Base-by-base conservation (phyloP, 2,888 invertebrate species). In the Cataglyphis livida region DNA sequence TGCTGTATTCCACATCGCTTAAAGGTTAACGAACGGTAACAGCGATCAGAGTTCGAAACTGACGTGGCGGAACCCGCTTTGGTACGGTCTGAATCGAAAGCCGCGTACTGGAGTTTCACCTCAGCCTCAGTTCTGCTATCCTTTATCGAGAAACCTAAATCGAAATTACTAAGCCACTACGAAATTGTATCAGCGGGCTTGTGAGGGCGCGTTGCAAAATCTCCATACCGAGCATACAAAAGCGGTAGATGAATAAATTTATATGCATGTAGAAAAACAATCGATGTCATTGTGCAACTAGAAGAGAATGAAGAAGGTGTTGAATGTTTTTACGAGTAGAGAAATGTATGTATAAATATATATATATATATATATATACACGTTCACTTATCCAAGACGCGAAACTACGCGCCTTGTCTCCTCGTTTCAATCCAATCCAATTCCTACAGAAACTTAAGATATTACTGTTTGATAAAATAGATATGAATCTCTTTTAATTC, bases 11-110 rank as follows among this genome's bases (percentile, higher is more conserved):
- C 48, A 44, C 12, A 35, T 71, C 78, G 73, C 73, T 79, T 71
- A 79, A 71, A 79, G 78, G 78, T 79, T 79, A 79, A 79, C 78
- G 78, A 79, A 79, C 78, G 73, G 78, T 79, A 79, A 79, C 78
- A 71, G 78, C 73, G 78, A 79, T 79, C 78, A 79, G 78, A 79
- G 73, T 79, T 79, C 71, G 78, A 59, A 79, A 79, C 78, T 79
- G 78, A 79, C 78, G 78, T 79, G 59, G 78, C 73, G 78, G 59
- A 78, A 71, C 78, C 73, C 59, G 59, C 78, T 78, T 78, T 78
- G 71, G 78, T 59, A 79, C 73, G 73, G 73, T 79, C 59, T 79
- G 73, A 79, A 79, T 79, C 78, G 78, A 79, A 79, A 79, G 78
- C 78, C 73, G 78, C 73, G 78, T 59, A 44, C 21, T 66, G 32